Evolutionary conservation across 1,140 invertebrate species (phyloP), one percentile per base, ranked within the genome.

Genomic region (Chrysoperla carnea): DNA sequence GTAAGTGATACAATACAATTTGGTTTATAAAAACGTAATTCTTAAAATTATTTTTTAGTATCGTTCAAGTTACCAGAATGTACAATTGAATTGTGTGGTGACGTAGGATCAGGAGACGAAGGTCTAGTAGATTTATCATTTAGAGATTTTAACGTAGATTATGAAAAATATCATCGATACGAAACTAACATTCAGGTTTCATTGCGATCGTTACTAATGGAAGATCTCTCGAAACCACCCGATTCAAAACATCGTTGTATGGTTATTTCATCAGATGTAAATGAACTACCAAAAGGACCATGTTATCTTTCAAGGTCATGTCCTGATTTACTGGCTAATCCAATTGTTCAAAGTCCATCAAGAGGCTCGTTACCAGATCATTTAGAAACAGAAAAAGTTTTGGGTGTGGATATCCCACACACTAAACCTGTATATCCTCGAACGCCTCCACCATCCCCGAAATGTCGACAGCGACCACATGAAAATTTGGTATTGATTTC

Each of bases 141-240:
- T 58, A 64, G 78, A 29, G 83, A 92, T 53, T 85, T 94, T 52
- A 64, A 72, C 14, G 71, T 88, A 8, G 75, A 75, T 12, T 83
- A 81, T 52, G 74, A 81, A 37, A 76, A 76, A 50, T 61, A 69
- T 37, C 70, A 76, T 36, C 56, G 59, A 36, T 68, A 75, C 48
- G 74, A 81, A 61, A 81, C 76, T 13, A 73, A 68, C 36, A 66
- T 86, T 39, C 72, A 85, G 61, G 69, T 75, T 49, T 80, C 82
- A 0, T 62, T 94, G 1, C 72, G 80, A 35, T 86, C 86, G 0
- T 68, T 94, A 1, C 64, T 84, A 1, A 87, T 93, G 81, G 86
- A 91, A 62, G 88, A 93, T 64, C 62, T 92, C 9, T 69, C 85
- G 1, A 78, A 81, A 50, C 72, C 81, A 2, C 67, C 72, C 15